Conservation (phyloP, 2,797 vertebrate species). For the Pogonophryne albipinna region DNA sequence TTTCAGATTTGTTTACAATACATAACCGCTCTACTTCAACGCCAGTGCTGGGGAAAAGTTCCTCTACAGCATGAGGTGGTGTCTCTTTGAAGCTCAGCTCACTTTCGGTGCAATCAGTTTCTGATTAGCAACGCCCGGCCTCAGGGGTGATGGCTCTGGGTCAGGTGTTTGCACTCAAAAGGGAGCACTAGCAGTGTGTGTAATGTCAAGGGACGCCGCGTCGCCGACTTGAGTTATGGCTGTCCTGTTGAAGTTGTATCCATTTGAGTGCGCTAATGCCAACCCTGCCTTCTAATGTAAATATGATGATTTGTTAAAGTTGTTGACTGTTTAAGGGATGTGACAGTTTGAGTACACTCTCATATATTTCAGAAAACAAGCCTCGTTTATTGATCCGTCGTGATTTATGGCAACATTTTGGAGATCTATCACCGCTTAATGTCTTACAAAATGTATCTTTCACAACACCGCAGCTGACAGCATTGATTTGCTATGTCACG, state of each 20-base stretch:
- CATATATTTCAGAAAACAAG: slow-evolving; percentile 56
- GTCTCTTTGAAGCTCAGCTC: slow-evolving; percentile 37
- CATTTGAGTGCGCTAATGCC: slow-evolving; percentile 27
- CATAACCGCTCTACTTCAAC: slow-evolving; percentile 31
- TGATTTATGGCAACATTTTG: slow-evolving; percentile 62
- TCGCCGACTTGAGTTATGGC: slow-evolving; percentile 24
- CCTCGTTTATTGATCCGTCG: slow-evolving; percentile 40
- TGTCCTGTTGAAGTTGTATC: slow-evolving; percentile 36
- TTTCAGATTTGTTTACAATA: slow-evolving; percentile 75
- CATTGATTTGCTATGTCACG: slow-evolving; percentile 66
- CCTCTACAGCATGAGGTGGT: slow-evolving; percentile 21
- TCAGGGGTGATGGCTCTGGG: slow-evolving; percentile 42
- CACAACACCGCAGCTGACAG: slow-evolving; percentile 46
- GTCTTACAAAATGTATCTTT: slow-evolving; percentile 62
- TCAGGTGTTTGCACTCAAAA: slow-evolving; percentile 50
- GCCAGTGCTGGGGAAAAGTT: slow-evolving; percentile 8
- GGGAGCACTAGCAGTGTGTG: slow-evolving; percentile 5
- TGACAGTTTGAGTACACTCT: slow-evolving; percentile 37
- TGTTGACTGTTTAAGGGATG: slow-evolving; percentile 36
- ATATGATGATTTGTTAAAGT: slow-evolving; percentile 48
- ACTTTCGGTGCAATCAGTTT: slow-evolving; percentile 38
- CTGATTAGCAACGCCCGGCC: slow-evolving; percentile 51
- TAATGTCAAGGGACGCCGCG: slow-evolving; percentile 17
- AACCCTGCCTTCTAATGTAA: slow-evolving; percentile 23
- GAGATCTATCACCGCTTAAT: slow-evolving; percentile 56